These are phyloP conservation scores for Sciurus carolinensis DNA, from an alignment of 2,797 vertebrate species.

Conservation along the genomic window DNA sequence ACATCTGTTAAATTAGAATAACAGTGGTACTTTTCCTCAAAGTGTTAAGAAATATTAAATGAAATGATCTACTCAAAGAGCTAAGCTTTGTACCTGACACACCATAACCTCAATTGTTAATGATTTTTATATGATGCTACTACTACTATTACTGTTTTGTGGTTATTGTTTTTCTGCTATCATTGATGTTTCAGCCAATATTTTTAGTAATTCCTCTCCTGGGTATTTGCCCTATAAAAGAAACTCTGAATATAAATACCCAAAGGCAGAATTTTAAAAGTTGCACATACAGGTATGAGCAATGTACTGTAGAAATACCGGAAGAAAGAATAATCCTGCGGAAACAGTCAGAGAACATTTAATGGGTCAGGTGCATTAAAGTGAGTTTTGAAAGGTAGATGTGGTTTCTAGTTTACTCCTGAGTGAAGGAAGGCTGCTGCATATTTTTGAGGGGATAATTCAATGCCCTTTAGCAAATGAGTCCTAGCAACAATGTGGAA, in stretches of 20 bases:
- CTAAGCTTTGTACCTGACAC: neutral
- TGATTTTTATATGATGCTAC: neutral
- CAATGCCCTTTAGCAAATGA: neutral
- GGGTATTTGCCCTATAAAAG: neutral
- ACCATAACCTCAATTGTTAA: neutral
- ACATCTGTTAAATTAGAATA: neutral
- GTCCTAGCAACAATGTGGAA: neutral
- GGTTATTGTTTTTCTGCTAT: neutral
- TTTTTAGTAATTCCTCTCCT: neutral
- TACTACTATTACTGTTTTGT: neutral
- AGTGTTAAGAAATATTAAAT: neutral
- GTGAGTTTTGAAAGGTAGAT: neutral
- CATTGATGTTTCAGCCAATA: neutral
- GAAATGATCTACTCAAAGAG: neutral
- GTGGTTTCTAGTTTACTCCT: neutral
- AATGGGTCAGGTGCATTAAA: neutral
- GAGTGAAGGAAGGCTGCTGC: neutral
- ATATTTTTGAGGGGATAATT: neutral
- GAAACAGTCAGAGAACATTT: neutral
- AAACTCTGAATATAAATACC: neutral
- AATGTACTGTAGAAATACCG: neutral
- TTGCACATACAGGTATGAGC: neutral
- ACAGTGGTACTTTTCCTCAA: neutral
- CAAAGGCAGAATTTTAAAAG: neutral
- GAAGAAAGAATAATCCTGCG: conserved; percentile 9